Evolutionary conservation across 2,113 vertebrate genomes (phyloP), one percentile per base, ranked within the genome.

Genomic region (Perccottus glenii): DNA sequence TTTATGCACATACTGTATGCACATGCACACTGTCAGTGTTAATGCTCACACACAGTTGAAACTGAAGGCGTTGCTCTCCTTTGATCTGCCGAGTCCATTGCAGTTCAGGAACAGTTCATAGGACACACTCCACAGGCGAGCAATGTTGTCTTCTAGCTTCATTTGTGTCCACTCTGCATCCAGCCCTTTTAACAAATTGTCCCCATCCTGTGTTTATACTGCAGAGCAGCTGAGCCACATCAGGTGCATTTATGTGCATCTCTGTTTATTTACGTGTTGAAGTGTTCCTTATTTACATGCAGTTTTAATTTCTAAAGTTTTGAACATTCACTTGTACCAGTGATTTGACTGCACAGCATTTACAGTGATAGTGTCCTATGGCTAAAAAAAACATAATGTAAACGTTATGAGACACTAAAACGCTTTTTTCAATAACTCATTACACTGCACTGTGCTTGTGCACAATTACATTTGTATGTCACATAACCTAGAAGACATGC

Each of bases 31-130:
- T 48, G 60, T 66, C 77, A 36, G n/a, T 32, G 45, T 60, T 75
- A 59, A 53, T 7, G 63, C 71, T 62, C 70, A 51, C 70, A 72
- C 69, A 51, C 58, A 16, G 75, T 68, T 73, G 67, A 70, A 67
- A 77, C 63, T 45, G 36, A 73, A 72, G 53, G 65, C 52, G 47
- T 52, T 19, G 58, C 3, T 51, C 75, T 77, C 51, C 78, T 89
- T 84, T 88, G 89, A 85, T 88, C 62, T 84, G 32, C 73, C 3
- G 58, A 55, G 57, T 70, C 53, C 15, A 43, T 45, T 11, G 50
- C 68, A 67, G 91, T 89, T 91, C 88, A 90, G 73, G 73, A 74
- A 80, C 77, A 89, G 87, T 90, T 90, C 87, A 89, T 64, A 61
- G 80, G 84, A 85, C 71, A 86, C 80, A 86, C 80, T 83, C 66